These are phyloP conservation scores for Plebejus melissa DNA, from an alignment of 2,888 invertebrate genomes.

Conservation along the genomic window DNA sequence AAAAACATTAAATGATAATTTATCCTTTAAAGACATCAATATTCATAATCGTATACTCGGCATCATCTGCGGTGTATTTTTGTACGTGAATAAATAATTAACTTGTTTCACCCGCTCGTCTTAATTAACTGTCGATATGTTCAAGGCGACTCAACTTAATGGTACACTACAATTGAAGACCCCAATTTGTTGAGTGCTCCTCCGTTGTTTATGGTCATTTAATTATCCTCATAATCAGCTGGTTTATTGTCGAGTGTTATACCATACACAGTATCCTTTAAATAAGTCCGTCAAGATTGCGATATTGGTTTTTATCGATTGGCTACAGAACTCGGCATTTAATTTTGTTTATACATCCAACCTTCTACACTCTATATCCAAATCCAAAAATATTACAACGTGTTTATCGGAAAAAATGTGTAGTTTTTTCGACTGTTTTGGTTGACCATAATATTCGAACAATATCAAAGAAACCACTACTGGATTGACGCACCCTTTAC, in stretches of 20 bases:
- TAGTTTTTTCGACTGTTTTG: neutral
- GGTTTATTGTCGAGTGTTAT: slow-evolving; percentile 1
- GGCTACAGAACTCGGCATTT: neutral
- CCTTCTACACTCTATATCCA: too few species aligned
- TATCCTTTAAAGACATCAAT: neutral
- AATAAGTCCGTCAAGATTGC: neutral
- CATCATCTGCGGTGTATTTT: neutral
- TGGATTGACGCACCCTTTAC: too few species aligned
- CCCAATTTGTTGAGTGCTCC: neutral
- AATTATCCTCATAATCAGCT: neutral
- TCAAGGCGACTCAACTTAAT: neutral
- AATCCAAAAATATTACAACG: too few species aligned
- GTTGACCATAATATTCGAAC: neutral
- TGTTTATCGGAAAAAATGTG: neutral
- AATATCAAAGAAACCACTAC: neutral
- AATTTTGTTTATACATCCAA: neutral
- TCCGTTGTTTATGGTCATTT: slow-evolving; percentile 11
- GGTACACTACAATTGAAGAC: neutral
- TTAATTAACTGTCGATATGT: slow-evolving; percentile 15
- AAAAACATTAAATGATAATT: too few species aligned
- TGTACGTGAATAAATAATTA: neutral
- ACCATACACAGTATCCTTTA: neutral
- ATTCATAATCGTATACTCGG: neutral
- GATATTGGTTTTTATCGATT: neutral
- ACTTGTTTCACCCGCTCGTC: slow-evolving; percentile 4